phyloP scores from a whole-genome alignment of 2,888 invertebrate genomes.

The Adineta ricciae region DNA sequence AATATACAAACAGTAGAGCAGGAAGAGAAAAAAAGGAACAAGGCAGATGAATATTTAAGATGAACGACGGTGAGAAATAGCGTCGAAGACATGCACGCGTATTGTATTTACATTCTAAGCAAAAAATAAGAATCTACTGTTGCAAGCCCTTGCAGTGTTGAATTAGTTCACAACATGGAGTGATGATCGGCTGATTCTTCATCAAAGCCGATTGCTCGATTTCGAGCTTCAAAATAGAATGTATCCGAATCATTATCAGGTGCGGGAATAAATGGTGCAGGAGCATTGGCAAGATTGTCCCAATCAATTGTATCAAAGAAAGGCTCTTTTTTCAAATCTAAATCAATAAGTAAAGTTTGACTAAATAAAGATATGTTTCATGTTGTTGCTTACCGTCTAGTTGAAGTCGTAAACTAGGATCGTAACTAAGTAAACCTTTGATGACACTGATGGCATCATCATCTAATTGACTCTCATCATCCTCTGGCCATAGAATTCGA shows the following conservation, averaged over 20 bases:
- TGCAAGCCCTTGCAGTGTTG: neutral
- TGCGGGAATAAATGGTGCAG: constrained; percentile 76
- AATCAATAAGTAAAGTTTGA: neutral
- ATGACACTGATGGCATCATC: neutral
- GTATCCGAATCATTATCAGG: constrained; percentile 79
- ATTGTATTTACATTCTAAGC: neutral
- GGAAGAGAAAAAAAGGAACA: neutral
- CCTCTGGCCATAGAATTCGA: neutral
- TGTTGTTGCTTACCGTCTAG: neutral
- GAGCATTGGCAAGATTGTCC: constrained; percentile 64
- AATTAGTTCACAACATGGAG: neutral
- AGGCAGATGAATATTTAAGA: neutral
- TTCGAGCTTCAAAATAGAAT: constrained; percentile 56
- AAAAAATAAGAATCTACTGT: constrained; percentile 1
- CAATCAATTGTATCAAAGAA: constrained; percentile 59
- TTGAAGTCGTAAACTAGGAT: neutral
- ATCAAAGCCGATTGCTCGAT: constrained; percentile 17
- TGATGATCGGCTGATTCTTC: neutral
- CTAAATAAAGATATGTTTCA: neutral
- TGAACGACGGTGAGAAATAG: neutral
- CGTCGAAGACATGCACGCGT: neutral
- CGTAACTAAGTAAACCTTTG: neutral
- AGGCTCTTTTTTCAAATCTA: constrained; percentile 29
- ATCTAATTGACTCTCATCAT: neutral
- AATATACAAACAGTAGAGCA: neutral